Percentiles rank a stretch among this genome's conserved stretches.
These are phyloP conservation scores for Scelioninae gen. 1 DNA, from an alignment of 2,888 invertebrate species.

Conservation along the genomic window DNA sequence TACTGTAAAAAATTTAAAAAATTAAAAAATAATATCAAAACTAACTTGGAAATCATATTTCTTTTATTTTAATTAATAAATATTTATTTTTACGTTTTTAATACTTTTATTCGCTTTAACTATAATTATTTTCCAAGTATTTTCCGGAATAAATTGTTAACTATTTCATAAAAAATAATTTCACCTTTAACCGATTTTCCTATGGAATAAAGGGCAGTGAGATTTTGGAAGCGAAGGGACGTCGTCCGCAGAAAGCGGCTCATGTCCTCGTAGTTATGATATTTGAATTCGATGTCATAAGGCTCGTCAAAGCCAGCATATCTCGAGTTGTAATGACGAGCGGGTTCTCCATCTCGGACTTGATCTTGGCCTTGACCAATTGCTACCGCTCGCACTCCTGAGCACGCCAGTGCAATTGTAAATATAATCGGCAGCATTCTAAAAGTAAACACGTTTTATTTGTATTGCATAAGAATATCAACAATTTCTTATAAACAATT, in stretches of 20 bases:
- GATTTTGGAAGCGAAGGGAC: slow-evolving; percentile 91
- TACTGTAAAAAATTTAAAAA: too few species aligned
- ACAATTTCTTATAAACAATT: too few species aligned
- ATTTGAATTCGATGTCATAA: slow-evolving; percentile 89
- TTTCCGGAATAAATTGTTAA: background rate
- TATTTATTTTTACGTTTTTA: too few species aligned
- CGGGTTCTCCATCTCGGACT: slow-evolving; percentile 75
- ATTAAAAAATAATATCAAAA: too few species aligned
- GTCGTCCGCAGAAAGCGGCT: slow-evolving; percentile 92
- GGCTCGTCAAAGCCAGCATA: slow-evolving; percentile 80
- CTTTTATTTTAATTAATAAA: too few species aligned
- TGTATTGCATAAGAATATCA: background rate
- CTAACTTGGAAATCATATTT: too few species aligned
- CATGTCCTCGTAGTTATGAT: slow-evolving; percentile 94
- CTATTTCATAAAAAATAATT: slow-evolving; percentile 37
- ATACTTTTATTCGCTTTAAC: too few species aligned
- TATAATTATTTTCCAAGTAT: too few species aligned
- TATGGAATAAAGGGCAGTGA: slow-evolving; percentile 96
- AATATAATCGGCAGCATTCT: slow-evolving; percentile 73
- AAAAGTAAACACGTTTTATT: slow-evolving; percentile 14
- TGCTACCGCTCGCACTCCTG: slow-evolving; percentile 71
- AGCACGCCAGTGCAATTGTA: slow-evolving; percentile 68
- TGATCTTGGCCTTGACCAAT: slow-evolving; percentile 70
- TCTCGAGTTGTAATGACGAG: slow-evolving; percentile 78
- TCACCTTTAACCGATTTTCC: slow-evolving; percentile 96